These are phyloP conservation scores for Ophiodon elongatus DNA, from an alignment of 2,113 vertebrate species.

Conservation along the genomic window DNA sequence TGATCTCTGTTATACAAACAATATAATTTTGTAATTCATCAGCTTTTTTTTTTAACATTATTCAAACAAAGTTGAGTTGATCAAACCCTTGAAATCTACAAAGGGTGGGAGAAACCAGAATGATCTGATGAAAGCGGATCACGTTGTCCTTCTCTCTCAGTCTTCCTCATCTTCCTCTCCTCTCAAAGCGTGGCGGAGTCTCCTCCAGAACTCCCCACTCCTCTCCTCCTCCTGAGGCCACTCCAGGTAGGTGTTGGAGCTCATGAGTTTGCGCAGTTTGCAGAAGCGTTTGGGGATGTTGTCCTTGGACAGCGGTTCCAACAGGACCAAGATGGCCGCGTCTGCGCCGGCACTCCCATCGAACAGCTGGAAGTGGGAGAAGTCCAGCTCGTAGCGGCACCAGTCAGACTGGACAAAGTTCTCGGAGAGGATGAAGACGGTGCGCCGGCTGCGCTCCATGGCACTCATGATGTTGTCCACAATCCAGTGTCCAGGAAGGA, in stretches of 20 bases:
- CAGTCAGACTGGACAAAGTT: constrained; percentile 93
- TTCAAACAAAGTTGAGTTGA: neutral
- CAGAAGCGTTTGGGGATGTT: constrained; percentile 91
- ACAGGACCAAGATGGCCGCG: constrained; percentile 85
- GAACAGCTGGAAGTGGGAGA: constrained; percentile 92
- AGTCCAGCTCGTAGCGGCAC: constrained; percentile 96
- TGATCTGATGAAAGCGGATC: neutral
- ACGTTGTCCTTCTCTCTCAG: constrained; percentile 5
- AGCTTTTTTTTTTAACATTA: neutral
- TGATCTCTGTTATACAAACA: neutral
- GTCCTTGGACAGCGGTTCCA: constrained; percentile 89
- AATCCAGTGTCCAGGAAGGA: constrained; percentile 91
- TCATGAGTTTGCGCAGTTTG: constrained; percentile 91
- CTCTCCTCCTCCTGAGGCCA: constrained; percentile 86
- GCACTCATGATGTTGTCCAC: constrained; percentile 91
- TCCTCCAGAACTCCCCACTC: constrained; percentile 87
- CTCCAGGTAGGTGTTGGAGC: constrained; percentile 92
- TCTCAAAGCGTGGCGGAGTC: constrained; percentile 84
- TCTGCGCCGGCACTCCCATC: constrained; percentile 84
- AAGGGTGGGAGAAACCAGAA: neutral
- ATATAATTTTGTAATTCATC: neutral
- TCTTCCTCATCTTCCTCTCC: constrained; percentile 31
- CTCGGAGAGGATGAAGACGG: constrained; percentile 90
- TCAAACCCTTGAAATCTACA: neutral
- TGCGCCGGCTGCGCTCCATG: constrained; percentile 90